Evolutionary conservation across 2,113 vertebrate species (phyloP).

Genomic region (Thamnaconus septentrionalis): DNA sequence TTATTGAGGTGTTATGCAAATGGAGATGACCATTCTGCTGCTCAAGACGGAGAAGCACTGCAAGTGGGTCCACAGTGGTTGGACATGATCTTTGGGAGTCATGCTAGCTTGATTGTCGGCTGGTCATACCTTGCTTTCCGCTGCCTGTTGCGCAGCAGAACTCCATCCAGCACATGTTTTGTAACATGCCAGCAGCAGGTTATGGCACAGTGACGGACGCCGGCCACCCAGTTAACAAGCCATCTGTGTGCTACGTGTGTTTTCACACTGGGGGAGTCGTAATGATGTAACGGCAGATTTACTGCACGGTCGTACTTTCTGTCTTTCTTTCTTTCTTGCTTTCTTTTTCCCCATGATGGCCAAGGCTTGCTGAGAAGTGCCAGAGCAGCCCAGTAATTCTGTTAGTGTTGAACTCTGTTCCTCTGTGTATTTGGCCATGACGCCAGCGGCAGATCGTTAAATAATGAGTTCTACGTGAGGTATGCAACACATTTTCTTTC

Average conservation of each 20-base stretch:
- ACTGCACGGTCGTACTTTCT: conserved; percentile 20
- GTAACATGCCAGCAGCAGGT: conserved; percentile 1
- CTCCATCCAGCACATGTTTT: conserved; percentile 12
- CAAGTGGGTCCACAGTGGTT: too few species aligned
- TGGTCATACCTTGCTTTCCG: not conserved
- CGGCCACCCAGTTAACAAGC: conserved; percentile 4
- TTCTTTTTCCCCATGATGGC: not conserved
- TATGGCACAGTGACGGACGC: conserved; percentile 3
- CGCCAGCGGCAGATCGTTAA: conserved; percentile 37
- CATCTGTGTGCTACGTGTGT: not conserved
- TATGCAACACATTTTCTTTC: conserved; percentile 22
- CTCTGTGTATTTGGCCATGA: conserved; percentile 33
- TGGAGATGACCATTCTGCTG: too few species aligned
- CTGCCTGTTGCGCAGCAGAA: not conserved
- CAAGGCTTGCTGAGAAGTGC: conserved; percentile 20
- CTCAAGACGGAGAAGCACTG: too few species aligned
- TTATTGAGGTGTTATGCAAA: too few species aligned
- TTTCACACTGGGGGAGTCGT: not conserved
- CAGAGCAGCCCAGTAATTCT: conserved; percentile 14
- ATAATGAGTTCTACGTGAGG: conserved; percentile 36
- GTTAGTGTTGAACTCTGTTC: conserved; percentile 30
- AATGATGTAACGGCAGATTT: conserved; percentile 42
- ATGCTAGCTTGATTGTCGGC: too few species aligned
- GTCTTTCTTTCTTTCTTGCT: too few species aligned
- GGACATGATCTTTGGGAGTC: too few species aligned